phyloP scores from a whole-genome alignment of 2,888 invertebrate genomes.

The Halictus ligatus region DNA sequence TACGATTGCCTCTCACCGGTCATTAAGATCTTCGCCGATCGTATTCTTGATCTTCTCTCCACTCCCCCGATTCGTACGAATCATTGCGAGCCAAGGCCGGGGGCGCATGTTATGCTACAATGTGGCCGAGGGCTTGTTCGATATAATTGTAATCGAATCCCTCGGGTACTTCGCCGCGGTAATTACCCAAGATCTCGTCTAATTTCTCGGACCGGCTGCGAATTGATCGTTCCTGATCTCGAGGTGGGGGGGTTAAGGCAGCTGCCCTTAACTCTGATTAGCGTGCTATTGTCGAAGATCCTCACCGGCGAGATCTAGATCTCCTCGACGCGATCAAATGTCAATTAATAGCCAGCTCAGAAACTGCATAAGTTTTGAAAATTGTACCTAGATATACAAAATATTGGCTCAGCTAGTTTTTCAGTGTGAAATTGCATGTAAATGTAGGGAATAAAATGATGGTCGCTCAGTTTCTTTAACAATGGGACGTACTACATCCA shows the following conservation, averaged over 20 bases:
- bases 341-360: neutral
- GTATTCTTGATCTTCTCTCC: slow-evolving; percentile 62
- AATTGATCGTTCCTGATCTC: slow-evolving; percentile 28
- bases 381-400: neutral
- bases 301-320: neutral
- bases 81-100: slow-evolving; percentile 60
- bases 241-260: no score
- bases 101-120: slow-evolving; percentile 48
- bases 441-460: no score
- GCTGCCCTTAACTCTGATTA: slow-evolving; percentile 16
- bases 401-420: no score
- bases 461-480: no score
- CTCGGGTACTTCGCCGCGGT: slow-evolving; percentile 7
- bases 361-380: neutral
- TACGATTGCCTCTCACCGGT: slow-evolving; percentile 69
- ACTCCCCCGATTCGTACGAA: slow-evolving; percentile 60
- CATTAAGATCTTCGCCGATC: slow-evolving; percentile 73
- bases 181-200: slow-evolving; percentile 43
- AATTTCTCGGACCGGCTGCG: neutral
- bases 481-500: no score
- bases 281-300: neutral
- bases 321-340: neutral
- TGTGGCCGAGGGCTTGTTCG: slow-evolving; percentile 40
- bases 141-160: slow-evolving; percentile 51
- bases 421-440: no score